A percentile compares a stretch with the other conserved stretches of the same genome.
Evolutionary conservation across 2,888 invertebrate species (phyloP).

Genomic region (Harmothoe impar): DNA sequence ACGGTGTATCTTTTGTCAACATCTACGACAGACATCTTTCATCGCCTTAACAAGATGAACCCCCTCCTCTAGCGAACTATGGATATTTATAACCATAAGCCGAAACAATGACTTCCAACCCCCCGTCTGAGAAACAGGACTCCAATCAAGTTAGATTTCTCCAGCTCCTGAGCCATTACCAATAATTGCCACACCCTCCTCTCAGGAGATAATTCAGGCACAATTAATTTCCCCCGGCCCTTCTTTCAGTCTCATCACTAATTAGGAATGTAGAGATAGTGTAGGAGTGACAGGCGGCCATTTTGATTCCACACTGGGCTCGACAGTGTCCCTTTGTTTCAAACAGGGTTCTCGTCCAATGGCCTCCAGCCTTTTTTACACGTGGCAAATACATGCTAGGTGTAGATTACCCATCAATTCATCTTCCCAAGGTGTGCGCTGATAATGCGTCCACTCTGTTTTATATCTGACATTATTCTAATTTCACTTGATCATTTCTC

Average conservation of each 20-base stretch:
- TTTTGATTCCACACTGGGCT: constrained; percentile 33
- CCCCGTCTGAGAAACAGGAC: background rate
- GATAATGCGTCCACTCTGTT: constrained; percentile 2
- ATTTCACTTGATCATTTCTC: too few relatives aligned
- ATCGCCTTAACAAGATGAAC: too few relatives aligned
- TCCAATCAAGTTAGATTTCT: constrained; percentile 15
- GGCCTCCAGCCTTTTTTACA: background rate
- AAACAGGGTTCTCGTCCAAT: constrained; percentile 3
- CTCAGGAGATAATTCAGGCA: constrained; percentile 20
- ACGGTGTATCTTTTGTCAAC: too few relatives aligned
- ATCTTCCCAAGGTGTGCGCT: constrained; percentile 9
- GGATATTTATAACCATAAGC: background rate
- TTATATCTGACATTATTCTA: background rate
- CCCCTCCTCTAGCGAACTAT: background rate
- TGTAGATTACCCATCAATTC: constrained; percentile 40
- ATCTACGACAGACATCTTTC: too few relatives aligned
- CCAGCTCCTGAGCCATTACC: background rate
- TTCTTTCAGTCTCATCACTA: constrained; percentile 25
- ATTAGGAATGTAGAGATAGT: constrained; percentile 35
- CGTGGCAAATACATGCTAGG: background rate
- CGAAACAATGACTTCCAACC: background rate
- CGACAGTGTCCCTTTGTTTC: background rate
- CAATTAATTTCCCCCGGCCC: background rate
- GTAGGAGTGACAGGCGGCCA: background rate
- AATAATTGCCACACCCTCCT: constrained; percentile 20